A percentile compares a stretch with the other conserved stretches of the same genome.
Conservation (phyloP, 2,113 vertebrate genomes). For the Perca schrenkii region DNA sequence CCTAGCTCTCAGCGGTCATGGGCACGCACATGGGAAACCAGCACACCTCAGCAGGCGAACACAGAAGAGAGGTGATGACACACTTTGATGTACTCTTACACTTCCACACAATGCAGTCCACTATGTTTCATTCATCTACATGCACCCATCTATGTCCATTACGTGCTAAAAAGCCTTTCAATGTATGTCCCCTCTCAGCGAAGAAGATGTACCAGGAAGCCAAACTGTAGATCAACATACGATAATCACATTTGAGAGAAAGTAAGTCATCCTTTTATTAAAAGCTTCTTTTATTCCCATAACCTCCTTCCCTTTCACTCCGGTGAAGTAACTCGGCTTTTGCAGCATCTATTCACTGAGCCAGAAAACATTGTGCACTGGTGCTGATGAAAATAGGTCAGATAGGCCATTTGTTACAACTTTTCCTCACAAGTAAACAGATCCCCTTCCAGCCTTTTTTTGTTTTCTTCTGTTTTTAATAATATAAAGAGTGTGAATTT, state of each 20-base stretch:
- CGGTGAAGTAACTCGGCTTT: constrained; percentile 40
- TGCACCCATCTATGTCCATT: constrained; percentile 46
- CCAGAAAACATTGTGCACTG: constrained; percentile 73
- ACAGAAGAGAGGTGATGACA: constrained; percentile 74
- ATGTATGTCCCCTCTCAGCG: constrained; percentile 70
- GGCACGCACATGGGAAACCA: constrained; percentile 62
- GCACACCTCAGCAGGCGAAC: constrained; percentile 22
- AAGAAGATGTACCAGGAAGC: constrained; percentile 33
- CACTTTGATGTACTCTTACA: constrained; percentile 50
- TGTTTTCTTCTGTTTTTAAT: background rate
- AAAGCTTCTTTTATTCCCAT: constrained; percentile 62
- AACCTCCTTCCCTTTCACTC: constrained; percentile 61
- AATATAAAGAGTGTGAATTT: background rate
- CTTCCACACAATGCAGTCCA: constrained; percentile 6
- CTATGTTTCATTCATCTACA: constrained; percentile 51
- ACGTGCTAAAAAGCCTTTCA: constrained; percentile 74
- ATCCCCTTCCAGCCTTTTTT: background rate
- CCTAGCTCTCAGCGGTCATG: constrained; percentile 54
- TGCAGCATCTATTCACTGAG: constrained; percentile 58
- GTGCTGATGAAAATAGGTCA: constrained; percentile 75
- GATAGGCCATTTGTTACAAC: constrained; percentile 48
- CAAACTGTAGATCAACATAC: constrained; percentile 59
- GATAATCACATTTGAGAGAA: constrained; percentile 78
- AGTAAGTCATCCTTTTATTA: constrained; percentile 77
- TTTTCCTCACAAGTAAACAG: constrained; percentile 39